Evolutionary conservation across 2,888 invertebrate genomes (phyloP).

Genomic region (Alloscopus bannaensis): DNA sequence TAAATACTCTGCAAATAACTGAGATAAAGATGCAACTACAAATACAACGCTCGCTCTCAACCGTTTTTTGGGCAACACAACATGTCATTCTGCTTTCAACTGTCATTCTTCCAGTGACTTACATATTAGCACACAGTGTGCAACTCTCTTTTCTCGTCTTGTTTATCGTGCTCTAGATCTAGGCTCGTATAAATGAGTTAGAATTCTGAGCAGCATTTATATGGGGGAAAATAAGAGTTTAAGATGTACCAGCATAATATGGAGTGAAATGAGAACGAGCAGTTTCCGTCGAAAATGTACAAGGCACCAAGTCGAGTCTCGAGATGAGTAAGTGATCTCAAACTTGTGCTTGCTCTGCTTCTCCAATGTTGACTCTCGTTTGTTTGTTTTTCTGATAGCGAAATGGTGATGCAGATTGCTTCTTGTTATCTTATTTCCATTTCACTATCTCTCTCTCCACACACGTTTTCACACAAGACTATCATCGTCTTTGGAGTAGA

Average conservation of each 20-base stretch:
- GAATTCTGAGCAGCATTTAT: too few relatives aligned
- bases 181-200: too few relatives aligned
- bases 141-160: neutral
- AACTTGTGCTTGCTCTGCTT: slow-evolving; percentile 6
- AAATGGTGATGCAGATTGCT: slow-evolving; percentile 40
- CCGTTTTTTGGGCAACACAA: slow-evolving; percentile 26
- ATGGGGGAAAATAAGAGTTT: too few relatives aligned
- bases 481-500: too few relatives aligned
- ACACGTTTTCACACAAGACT: too few relatives aligned
- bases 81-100: slow-evolving; percentile 30
- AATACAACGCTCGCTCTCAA: neutral
- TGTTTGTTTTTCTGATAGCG: slow-evolving; percentile 58
- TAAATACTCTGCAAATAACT: slow-evolving; percentile 6
- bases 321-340: too few relatives aligned
- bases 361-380: slow-evolving; percentile 45
- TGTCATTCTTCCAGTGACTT: slow-evolving; percentile 26
- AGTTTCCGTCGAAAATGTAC: too few relatives aligned
- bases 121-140: neutral
- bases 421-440: slow-evolving; percentile 32
- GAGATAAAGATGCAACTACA: neutral
- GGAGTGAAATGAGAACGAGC: neutral
- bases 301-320: too few relatives aligned
- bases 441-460: too few relatives aligned
- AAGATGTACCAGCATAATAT: neutral
- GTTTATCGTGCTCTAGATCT: too few relatives aligned